Percentiles rank a stretch among this genome's conserved stretches.
These are phyloP conservation scores for Iguana delicatissima DNA, from an alignment of 2,797 vertebrate genomes.

Conservation along the genomic window DNA sequence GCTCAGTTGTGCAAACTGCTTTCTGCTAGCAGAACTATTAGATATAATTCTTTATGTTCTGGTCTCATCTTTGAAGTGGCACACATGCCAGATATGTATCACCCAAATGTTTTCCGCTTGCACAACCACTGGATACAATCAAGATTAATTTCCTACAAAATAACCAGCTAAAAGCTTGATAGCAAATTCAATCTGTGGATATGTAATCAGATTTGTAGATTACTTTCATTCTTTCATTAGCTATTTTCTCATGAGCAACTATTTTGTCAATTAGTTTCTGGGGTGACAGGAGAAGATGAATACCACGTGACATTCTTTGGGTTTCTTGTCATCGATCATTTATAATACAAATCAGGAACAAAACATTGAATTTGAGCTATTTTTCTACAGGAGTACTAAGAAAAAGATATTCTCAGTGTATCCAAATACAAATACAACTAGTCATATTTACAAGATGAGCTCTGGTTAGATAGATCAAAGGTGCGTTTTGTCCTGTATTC, in stretches of 20 bases:
- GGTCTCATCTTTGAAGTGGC: background rate
- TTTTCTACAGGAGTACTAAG: slow-evolving; percentile 10
- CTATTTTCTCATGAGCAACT: slow-evolving; percentile 16
- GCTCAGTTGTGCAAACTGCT: background rate
- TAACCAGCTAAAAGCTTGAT: slow-evolving; percentile 19
- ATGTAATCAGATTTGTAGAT: slow-evolving; percentile 29
- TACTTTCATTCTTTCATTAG: slow-evolving; percentile 35
- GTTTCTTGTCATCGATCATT: background rate
- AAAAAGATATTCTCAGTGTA: background rate
- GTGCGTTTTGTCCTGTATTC: too few relatives aligned
- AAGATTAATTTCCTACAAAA: slow-evolving; percentile 26
- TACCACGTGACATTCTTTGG: slow-evolving; percentile 28
- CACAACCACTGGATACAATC: background rate
- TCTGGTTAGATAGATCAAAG: background rate
- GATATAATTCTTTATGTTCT: background rate
- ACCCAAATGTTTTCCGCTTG: background rate
- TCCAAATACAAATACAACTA: background rate
- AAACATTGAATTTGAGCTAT: background rate
- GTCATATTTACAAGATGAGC: background rate
- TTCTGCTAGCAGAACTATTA: background rate
- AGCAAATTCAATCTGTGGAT: slow-evolving; percentile 28
- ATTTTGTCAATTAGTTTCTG: background rate
- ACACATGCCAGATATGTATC: background rate
- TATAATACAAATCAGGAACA: background rate
- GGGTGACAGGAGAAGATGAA: slow-evolving; percentile 24